These are phyloP conservation scores for Calcarius ornatus DNA, from an alignment of 2,113 vertebrate genomes.

Conservation along the genomic window DNA sequence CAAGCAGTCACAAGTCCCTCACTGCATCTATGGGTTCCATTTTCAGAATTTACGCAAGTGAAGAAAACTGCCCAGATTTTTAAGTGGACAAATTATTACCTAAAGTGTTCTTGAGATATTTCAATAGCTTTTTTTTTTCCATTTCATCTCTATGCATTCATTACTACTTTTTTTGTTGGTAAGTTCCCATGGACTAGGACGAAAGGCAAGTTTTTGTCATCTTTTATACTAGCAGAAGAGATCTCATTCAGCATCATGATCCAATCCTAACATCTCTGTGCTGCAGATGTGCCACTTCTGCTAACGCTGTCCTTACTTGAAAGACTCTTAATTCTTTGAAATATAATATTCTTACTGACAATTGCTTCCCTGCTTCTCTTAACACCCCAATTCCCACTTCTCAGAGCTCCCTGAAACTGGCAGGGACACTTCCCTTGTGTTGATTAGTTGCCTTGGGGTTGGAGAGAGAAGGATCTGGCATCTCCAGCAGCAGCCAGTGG, in stretches of 20 bases:
- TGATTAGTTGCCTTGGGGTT: fast-evolving
- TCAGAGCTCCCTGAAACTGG: neutral
- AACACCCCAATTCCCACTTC: neutral
- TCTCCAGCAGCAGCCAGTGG: neutral
- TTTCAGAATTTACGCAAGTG: neutral
- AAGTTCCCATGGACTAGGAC: neutral
- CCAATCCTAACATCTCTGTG: neutral
- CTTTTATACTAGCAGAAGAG: neutral
- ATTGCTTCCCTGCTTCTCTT: neutral
- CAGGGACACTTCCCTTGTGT: neutral
- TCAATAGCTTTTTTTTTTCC: neutral
- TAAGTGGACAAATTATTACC: neutral
- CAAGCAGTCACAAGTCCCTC: neutral
- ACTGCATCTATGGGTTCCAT: fast-evolving
- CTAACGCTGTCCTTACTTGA: neutral
- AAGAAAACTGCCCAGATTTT: neutral
- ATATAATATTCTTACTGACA: neutral
- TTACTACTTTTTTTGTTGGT: neutral
- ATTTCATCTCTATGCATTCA: neutral
- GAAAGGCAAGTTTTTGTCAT: neutral
- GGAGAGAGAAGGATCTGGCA: neutral
- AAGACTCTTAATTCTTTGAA: neutral
- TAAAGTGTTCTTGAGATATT: neutral
- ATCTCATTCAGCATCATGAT: fast-evolving
- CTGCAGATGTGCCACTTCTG: neutral